Base-by-base conservation (phyloP, 2,888 invertebrate species). In the Zeuzera pyrina region DNA sequence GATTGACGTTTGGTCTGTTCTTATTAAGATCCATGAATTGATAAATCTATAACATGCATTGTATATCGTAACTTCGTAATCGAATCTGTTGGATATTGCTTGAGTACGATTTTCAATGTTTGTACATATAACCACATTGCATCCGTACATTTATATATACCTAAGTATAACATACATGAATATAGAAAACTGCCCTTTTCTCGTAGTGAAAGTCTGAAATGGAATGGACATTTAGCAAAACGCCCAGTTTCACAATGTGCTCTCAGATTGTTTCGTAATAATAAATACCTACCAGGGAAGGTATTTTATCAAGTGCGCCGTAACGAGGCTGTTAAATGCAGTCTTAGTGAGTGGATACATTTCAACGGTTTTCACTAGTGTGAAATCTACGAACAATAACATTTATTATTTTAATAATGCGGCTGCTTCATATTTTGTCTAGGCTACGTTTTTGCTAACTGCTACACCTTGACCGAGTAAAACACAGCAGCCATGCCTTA, bases 381-480 rank as follows among this genome's bases (percentile, higher is more conserved):
- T 30, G 12, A 42, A 36, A 38, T 33, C 30, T 21, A 34, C 34
- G 24, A 30, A 31, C 27, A 37, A 33, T 34, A 34, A 24, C 27
- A 10, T 23, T 19, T 25, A 27, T 22, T 30, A 15, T n/a, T n/a
- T n/a, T n/a, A n/a, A n/a, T 25, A 25, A 25, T 12, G 10, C 5
- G 25, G 30, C 35, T 36, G 35, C 34, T 36, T 33, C 36, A 31
- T 35, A 42, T 45, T 39, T 39, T 44, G 35, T 35, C 31, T 27
- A 24, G 39, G 42, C 38, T 38, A 31, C 35, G 38, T 39, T 38
- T 36, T 39, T 45, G 38, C 32, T 37, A 31, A 39, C 30, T 30
- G 42, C n/a, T 33, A 34, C 41, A 45, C 70, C 70, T 71, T 72
- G 72, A 67, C 66, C 64, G 55, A 53, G 46, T 53, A 48, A 47